Conservation (phyloP, 2,797 vertebrate genomes). For the Poeciliopsis turneri region DNA sequence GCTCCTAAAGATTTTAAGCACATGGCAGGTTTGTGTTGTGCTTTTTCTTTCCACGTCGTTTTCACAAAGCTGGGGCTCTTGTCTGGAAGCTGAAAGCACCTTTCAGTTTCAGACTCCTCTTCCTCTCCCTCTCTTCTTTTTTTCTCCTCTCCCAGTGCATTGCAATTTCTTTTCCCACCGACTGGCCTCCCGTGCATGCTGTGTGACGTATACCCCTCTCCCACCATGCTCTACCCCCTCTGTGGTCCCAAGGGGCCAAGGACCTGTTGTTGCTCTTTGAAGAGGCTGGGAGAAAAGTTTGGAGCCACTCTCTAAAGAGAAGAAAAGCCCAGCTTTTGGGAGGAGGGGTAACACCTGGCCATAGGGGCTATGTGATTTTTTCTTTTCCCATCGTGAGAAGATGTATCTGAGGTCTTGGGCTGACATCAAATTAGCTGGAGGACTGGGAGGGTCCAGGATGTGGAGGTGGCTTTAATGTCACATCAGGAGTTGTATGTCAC, state of each 20-base stretch:
- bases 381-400: slow-evolving; percentile 69
- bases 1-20: slow-evolving; percentile 67
- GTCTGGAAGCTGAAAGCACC: slow-evolving; percentile 72
- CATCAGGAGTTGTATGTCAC: slow-evolving; percentile 57
- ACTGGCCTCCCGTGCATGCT: slow-evolving; percentile 73
- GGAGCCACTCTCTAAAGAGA: slow-evolving; percentile 78
- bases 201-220: slow-evolving; percentile 74
- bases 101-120: slow-evolving; percentile 75
- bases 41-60: slow-evolving; percentile 64
- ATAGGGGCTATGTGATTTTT: slow-evolving; percentile 62
- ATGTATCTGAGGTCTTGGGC: slow-evolving; percentile 53
- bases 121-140: slow-evolving; percentile 67
- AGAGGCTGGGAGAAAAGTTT: slow-evolving; percentile 79
- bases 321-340: slow-evolving; percentile 77
- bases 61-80: slow-evolving; percentile 68
- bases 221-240: slow-evolving; percentile 73
- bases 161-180: slow-evolving; percentile 69
- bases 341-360: slow-evolving; percentile 81
- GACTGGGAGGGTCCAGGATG: slow-evolving; percentile 58
- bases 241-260: slow-evolving; percentile 74
- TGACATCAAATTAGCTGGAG: slow-evolving; percentile 58
- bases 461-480: slow-evolving; percentile 67
- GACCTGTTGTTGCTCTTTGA: slow-evolving; percentile 83
- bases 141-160: slow-evolving; percentile 61
- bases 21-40: slow-evolving; percentile 56